These are phyloP conservation scores for Tadarida brasiliensis DNA, from an alignment of 2,797 vertebrate genomes.

Conservation along the genomic window DNA sequence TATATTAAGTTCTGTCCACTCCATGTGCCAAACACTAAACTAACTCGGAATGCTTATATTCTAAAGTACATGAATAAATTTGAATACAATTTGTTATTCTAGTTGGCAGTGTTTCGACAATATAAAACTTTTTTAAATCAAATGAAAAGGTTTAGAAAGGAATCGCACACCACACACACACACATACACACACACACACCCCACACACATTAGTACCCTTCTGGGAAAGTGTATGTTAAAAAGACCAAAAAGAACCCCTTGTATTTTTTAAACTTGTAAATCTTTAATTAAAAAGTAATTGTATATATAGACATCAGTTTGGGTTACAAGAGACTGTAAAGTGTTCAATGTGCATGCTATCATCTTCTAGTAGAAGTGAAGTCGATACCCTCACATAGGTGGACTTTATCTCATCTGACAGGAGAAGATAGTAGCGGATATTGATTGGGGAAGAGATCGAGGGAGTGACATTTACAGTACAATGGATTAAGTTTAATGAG, in stretches of 20 bases:
- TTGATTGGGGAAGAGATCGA: slow-evolving; percentile 79
- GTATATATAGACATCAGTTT: neutral
- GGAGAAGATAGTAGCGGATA: slow-evolving; percentile 65
- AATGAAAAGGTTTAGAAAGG: neutral
- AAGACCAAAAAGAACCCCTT: neutral
- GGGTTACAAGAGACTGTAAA: slow-evolving; percentile 30
- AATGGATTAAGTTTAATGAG: slow-evolving; percentile 81
- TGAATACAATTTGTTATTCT: neutral
- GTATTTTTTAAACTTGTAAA: neutral
- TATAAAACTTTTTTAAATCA: neutral
- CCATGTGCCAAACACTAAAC: neutral
- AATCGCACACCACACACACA: neutral
- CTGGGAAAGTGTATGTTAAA: neutral
- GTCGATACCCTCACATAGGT: slow-evolving; percentile 65
- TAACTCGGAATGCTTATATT: neutral
- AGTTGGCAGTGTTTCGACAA: neutral
- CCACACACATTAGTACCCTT: neutral
- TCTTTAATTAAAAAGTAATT: neutral
- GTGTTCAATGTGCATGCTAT: slow-evolving; percentile 3
- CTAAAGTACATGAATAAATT: neutral
- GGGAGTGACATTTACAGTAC: slow-evolving; percentile 79
- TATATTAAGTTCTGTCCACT: neutral
- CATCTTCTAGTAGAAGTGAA: slow-evolving; percentile 69
- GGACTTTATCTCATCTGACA: slow-evolving; percentile 77
- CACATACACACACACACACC: neutral